Conservation (phyloP, 2,888 invertebrate genomes). For the Portevinia maculata region DNA sequence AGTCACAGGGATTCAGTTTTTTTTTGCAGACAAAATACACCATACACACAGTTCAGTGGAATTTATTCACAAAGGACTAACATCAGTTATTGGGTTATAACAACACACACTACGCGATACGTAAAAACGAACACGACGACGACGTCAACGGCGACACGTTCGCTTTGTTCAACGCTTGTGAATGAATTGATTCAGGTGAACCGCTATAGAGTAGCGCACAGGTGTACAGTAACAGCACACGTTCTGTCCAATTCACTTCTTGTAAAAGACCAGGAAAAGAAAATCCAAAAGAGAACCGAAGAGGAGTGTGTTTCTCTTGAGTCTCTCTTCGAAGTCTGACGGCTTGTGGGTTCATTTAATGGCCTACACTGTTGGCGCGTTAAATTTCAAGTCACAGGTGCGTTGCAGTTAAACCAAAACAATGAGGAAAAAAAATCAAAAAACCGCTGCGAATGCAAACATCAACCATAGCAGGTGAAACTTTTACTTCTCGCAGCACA, state of each 20-base stretch:
- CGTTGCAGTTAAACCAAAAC: conserved; percentile 30
- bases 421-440: conserved; percentile 6
- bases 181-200: conserved; percentile 60
- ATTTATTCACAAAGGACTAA: conserved; percentile 16
- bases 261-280: conserved; percentile 27
- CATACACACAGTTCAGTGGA: not conserved
- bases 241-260: conserved; percentile 42
- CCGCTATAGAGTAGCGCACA: conserved; percentile 47
- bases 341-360: conserved; percentile 16
- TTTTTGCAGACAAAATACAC: not conserved
- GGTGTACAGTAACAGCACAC: conserved; percentile 50
- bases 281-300: conserved; percentile 24
- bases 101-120: conserved; percentile 18
- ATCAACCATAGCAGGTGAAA: conserved; percentile 48
- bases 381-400: conserved; percentile 36
- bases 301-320: conserved; percentile 40
- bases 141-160: conserved; percentile 49
- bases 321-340: conserved; percentile 35
- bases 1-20: not conserved
- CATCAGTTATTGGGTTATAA: conserved; percentile 9
- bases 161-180: conserved; percentile 60
- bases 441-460: conserved; percentile 28
- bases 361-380: conserved; percentile 47
- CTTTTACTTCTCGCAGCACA: conserved; percentile 29
- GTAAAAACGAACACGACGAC: conserved; percentile 21